A percentile compares a stretch with the other conserved stretches of the same genome.
phyloP scores from a whole-genome alignment of 2,797 vertebrate genomes.

The Huso huso region DNA sequence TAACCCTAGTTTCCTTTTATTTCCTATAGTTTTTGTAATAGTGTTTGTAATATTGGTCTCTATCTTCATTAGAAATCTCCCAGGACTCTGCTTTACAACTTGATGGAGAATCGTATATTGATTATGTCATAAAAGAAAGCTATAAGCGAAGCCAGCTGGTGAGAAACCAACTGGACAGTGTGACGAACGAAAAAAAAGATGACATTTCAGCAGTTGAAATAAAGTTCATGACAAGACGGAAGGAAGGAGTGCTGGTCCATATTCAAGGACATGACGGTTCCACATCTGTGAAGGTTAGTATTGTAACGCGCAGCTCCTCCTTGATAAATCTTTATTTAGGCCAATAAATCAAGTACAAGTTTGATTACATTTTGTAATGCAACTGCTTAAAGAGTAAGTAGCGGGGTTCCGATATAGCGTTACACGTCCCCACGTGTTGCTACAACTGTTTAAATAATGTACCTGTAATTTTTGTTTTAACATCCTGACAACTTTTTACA shows the following conservation, averaged over 20 bases:
- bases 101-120: conserved; percentile 42
- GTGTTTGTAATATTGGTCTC: background rate
- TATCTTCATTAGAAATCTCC: conserved; percentile 40
- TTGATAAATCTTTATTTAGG: background rate
- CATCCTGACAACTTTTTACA: too few species aligned
- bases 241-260: conserved; percentile 43
- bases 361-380: background rate
- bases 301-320: background rate
- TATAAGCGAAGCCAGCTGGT: conserved; percentile 53
- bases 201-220: conserved; percentile 38
- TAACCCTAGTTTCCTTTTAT: too few species aligned
- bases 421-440: too few species aligned
- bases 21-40: background rate
- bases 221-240: conserved; percentile 48
- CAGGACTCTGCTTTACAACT: conserved; percentile 49
- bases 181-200: conserved; percentile 10
- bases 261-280: conserved; percentile 31
- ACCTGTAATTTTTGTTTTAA: too few species aligned
- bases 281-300: conserved; percentile 39
- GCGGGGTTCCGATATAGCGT: too few species aligned
- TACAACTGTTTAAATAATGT: too few species aligned
- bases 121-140: conserved; percentile 58
- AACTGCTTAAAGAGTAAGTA: too few species aligned
- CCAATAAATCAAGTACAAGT: background rate
- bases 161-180: conserved; percentile 25